Conservation (phyloP, 2,113 vertebrate genomes). For the Nycticorax nycticorax region DNA sequence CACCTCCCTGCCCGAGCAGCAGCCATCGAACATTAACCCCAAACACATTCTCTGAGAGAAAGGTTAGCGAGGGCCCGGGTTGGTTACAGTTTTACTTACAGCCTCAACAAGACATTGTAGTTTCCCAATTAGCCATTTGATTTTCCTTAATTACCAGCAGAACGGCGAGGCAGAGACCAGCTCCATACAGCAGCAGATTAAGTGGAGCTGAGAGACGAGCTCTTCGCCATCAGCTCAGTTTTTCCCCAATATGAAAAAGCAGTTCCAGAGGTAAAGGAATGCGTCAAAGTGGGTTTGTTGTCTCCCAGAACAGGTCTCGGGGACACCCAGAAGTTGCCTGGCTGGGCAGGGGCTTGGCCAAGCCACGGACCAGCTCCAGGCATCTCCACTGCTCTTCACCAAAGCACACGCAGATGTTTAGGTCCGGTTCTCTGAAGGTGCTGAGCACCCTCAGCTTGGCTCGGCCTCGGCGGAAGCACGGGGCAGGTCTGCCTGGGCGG, state of each 20-base stretch:
- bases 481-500: background rate
- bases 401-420: fast-evolving
- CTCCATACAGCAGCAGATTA: background rate
- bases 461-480: background rate
- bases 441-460: background rate
- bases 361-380: background rate
- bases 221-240: background rate
- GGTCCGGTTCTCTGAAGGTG: background rate
- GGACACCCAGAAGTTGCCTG: background rate
- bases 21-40: background rate
- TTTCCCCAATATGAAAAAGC: background rate
- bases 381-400: fast-evolving
- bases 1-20: background rate
- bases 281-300: fast-evolving
- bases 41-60: background rate
- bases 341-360: background rate
- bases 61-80: background rate
- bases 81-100: background rate
- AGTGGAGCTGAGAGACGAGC: background rate
- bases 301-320: background rate
- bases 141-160: background rate
- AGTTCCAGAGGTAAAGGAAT: background rate
- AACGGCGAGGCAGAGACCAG: background rate
- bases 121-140: conserved; percentile 4
- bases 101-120: background rate